Percentiles rank a stretch among this genome's conserved stretches.
Conservation (phyloP, 2,888 invertebrate genomes). For the Prenolepis imparis region DNA sequence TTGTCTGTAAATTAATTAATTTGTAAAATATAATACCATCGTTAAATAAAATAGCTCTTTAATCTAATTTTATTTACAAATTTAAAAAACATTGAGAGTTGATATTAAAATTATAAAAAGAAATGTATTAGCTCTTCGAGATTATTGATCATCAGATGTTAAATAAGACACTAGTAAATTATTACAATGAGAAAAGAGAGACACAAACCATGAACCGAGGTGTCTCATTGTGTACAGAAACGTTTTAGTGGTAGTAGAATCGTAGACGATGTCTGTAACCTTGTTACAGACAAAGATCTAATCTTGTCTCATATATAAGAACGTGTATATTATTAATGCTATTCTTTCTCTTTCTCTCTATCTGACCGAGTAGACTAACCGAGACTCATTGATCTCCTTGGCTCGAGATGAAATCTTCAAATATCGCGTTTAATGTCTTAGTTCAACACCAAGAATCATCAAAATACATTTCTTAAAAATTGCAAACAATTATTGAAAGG, state of each 20-base stretch:
- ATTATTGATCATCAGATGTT: neutral
- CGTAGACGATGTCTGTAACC: neutral
- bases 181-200: neutral
- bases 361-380: no score
- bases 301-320: neutral
- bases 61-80: neutral
- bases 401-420: neutral
- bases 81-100: neutral
- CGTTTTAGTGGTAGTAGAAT: neutral
- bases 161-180: neutral
- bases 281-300: slow-evolving; percentile 11
- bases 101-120: neutral
- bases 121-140: neutral
- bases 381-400: neutral
- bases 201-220: neutral
- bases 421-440: slow-evolving; percentile 14
- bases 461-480: neutral
- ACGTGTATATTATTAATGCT: neutral
- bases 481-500: neutral
- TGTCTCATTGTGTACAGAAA: neutral
- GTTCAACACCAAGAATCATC: neutral
- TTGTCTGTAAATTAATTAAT: neutral
- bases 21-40: no score
- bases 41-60: neutral
- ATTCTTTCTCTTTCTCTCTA: neutral